A percentile compares a stretch with the other conserved stretches of the same genome.
Evolutionary conservation across 2,113 vertebrate genomes (phyloP).

Genomic region (Chelonoidis abingdonii): DNA sequence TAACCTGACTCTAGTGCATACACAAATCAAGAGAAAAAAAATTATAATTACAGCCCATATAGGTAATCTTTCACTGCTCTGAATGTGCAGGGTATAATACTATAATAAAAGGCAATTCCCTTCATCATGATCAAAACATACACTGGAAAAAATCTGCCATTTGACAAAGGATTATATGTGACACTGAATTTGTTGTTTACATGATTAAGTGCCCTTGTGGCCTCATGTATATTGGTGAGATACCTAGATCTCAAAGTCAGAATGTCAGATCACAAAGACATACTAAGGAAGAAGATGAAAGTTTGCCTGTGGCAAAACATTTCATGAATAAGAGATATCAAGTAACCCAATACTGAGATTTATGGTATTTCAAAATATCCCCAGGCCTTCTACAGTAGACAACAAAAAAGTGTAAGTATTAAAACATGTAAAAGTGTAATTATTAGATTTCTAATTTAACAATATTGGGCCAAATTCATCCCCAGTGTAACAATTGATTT

Average conservation of each 20-base stretch:
- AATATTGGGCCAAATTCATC: background rate
- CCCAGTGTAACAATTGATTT: background rate
- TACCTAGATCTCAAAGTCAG: constrained; percentile 39
- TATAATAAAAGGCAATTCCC: constrained; percentile 38
- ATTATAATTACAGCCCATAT: constrained; percentile 39
- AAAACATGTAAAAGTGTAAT: background rate
- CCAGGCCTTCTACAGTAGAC: background rate
- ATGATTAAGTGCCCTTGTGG: constrained; percentile 44
- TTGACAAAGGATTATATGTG: constrained; percentile 56
- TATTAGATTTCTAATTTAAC: background rate
- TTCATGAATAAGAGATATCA: constrained; percentile 24
- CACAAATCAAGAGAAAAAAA: constrained; percentile 28
- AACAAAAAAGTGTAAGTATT: constrained; percentile 2
- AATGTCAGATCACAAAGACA: constrained; percentile 28
- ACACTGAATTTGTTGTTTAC: constrained; percentile 49
- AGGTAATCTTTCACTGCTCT: constrained; percentile 8
- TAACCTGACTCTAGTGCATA: constrained; percentile 46
- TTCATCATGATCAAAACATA: constrained; percentile 56
- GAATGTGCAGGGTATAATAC: constrained; percentile 29
- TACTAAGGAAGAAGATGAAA: constrained; percentile 43
- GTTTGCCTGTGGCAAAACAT: constrained; percentile 44
- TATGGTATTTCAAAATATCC: constrained; percentile 44
- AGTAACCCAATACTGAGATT: constrained; percentile 31
- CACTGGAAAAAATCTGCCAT: constrained; percentile 41
- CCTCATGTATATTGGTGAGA: constrained; percentile 47